Evolutionary conservation across 2,113 vertebrate genomes (phyloP).

Genomic region (Thryonomys swinderianus): DNA sequence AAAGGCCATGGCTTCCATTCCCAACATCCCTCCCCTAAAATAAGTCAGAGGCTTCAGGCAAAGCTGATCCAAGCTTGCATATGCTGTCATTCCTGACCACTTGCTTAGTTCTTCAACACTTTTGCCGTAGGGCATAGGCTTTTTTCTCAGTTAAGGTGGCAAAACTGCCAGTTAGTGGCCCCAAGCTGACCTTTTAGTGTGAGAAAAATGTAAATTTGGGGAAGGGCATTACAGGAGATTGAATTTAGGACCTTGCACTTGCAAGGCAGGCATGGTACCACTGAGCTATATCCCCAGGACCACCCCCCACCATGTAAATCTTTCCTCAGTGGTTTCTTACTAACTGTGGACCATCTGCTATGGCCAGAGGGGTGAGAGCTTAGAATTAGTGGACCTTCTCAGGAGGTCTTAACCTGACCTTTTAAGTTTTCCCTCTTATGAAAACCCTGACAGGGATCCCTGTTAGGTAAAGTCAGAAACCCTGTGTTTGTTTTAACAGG

Average conservation of each 20-base stretch:
- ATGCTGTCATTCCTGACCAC: not conserved
- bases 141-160: not conserved
- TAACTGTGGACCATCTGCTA: not conserved
- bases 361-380: not conserved
- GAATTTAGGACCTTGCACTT: too few species aligned
- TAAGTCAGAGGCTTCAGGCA: not conserved
- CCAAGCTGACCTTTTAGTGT: not conserved
- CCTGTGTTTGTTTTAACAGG: conserved; percentile 83
- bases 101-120: not conserved
- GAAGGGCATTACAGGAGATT: too few species aligned
- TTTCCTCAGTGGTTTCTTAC: not conserved
- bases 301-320: not conserved
- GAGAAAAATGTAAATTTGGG: not conserved
- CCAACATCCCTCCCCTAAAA: not conserved
- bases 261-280: too few species aligned
- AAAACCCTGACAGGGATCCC: not conserved
- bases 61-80: not conserved
- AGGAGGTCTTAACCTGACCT: not conserved
- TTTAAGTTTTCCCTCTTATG: not conserved
- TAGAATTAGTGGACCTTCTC: not conserved
- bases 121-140: not conserved
- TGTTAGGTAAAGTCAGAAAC: not conserved
- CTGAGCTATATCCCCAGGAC: too few species aligned
- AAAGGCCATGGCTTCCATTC: not conserved
- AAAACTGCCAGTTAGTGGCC: not conserved